Conservation (phyloP, 1,140 invertebrate genomes). For the Rhyacophila brunnea region DNA sequence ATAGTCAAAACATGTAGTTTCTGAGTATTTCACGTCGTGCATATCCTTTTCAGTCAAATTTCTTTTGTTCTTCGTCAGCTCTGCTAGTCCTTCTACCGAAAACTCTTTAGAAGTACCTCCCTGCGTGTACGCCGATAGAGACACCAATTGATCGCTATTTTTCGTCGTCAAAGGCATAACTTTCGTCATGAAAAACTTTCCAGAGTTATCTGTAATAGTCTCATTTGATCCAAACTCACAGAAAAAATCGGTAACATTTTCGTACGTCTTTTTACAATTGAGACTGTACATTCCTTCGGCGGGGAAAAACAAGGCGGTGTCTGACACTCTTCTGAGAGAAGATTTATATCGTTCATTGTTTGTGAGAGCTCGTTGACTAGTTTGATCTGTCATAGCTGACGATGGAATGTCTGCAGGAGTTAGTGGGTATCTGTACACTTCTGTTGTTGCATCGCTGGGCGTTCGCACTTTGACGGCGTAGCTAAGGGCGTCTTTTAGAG, state of each 20-base stretch:
- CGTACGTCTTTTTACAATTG: constrained; percentile 12
- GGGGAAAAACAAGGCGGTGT: constrained; percentile 61
- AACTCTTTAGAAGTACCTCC: constrained; percentile 9
- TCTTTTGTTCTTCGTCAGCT: constrained; percentile 3
- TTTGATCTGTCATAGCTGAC: constrained; percentile 50
- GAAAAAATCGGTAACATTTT: constrained; percentile 16
- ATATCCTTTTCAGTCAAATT: constrained; percentile 7
- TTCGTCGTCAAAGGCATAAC: constrained; percentile 10
- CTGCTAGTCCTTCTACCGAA: constrained; percentile 7
- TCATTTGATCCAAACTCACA: constrained; percentile 26
- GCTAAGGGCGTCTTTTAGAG: constrained; percentile 41
- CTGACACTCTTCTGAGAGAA: constrained; percentile 57
- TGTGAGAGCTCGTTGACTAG: constrained; percentile 54
- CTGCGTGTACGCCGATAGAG: constrained; percentile 13
- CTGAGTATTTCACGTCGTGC: background rate
- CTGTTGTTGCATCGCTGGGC: constrained; percentile 43
- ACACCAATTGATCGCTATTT: constrained; percentile 1
- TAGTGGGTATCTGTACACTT: constrained; percentile 46
- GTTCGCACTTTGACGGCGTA: constrained; percentile 58
- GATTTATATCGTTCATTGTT: constrained; percentile 61
- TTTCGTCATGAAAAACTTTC: constrained; percentile 6
- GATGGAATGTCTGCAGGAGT: constrained; percentile 39
- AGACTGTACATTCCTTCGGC: constrained; percentile 45
- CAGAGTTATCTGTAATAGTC: background rate
- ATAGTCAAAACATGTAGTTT: constrained; percentile 17